Conservation (phyloP, 1,140 invertebrate species). For the Zaprionus gabonicus region DNA sequence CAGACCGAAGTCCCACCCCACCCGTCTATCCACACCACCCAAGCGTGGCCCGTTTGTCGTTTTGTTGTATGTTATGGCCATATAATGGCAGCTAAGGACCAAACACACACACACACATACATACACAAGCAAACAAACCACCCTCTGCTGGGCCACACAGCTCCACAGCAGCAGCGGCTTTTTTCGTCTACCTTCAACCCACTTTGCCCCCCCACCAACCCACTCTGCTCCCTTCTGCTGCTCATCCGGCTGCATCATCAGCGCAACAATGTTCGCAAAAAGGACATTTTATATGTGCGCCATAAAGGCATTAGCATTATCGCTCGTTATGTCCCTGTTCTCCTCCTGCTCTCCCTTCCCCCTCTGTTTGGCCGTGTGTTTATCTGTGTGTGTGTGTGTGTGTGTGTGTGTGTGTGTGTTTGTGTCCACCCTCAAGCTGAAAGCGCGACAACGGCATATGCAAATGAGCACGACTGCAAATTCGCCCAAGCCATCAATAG, state of each 20-base stretch:
- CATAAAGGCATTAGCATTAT: conserved; percentile 84
- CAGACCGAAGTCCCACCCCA: conserved; percentile 8
- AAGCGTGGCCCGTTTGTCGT: conserved; percentile 5
- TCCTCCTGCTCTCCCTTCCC: conserved; percentile 16
- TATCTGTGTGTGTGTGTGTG: conserved; percentile 22
- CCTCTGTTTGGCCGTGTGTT: not conserved
- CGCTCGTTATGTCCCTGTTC: conserved; percentile 75
- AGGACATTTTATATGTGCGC: conserved; percentile 80
- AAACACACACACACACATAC: conserved; percentile 29
- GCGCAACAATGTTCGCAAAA: conserved; percentile 76
- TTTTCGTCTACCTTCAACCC: not conserved
- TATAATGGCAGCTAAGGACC: conserved; percentile 48
- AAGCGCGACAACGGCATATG: conserved; percentile 64
- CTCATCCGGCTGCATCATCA: conserved; percentile 46
- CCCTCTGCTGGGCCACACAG: conserved; percentile 15
- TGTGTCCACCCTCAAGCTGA: conserved; percentile 48
- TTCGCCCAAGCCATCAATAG: conserved; percentile 73
- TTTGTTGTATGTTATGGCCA: conserved; percentile 49
- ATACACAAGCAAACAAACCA: conserved; percentile 8
- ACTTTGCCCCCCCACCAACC: not conserved
- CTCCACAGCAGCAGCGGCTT: conserved; percentile 1
- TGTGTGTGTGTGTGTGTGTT: conserved; percentile 42
- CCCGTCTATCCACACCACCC: conserved; percentile 1
- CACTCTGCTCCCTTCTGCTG: too few relatives aligned
- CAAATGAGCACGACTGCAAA: conserved; percentile 59